These are phyloP conservation scores for Nezara viridula DNA, from an alignment of 2,888 invertebrate species.

Conservation along the genomic window DNA sequence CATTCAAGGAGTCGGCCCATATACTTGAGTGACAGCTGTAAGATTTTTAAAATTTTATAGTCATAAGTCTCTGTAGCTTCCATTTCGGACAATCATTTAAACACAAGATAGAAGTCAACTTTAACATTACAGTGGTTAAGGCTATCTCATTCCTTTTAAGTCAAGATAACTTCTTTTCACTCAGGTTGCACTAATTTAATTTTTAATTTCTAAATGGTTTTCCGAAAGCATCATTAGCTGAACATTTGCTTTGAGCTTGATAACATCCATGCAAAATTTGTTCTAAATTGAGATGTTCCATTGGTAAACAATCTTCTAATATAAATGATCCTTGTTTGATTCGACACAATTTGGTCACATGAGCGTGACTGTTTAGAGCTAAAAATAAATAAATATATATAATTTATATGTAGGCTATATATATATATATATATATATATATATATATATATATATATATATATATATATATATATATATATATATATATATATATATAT, in stretches of 20 bases:
- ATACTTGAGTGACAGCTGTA: background rate
- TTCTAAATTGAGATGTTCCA: background rate
- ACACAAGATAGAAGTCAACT: background rate
- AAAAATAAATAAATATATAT: conserved; percentile 45
- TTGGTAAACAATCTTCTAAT: conserved; percentile 61
- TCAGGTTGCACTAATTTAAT: background rate
- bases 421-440: too few species aligned
- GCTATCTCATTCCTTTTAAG: background rate
- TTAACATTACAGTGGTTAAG: too few species aligned
- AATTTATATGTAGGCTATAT: too few species aligned
- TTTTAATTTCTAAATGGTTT: background rate
- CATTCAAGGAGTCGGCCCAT: too few species aligned
- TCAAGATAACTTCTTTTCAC: background rate
- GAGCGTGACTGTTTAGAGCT: conserved; percentile 65
- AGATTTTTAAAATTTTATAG: background rate
- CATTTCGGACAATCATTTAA: background rate
- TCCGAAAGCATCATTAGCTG: background rate
- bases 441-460: too few species aligned
- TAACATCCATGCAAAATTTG: background rate
- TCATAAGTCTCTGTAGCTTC: background rate
- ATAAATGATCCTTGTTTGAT: conserved; percentile 65
- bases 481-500: too few species aligned
- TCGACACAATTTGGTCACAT: conserved; percentile 64
- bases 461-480: too few species aligned
- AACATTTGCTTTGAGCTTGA: background rate